phyloP scores from a whole-genome alignment of 2,888 invertebrate genomes.

The Apocheima hispidaria region DNA sequence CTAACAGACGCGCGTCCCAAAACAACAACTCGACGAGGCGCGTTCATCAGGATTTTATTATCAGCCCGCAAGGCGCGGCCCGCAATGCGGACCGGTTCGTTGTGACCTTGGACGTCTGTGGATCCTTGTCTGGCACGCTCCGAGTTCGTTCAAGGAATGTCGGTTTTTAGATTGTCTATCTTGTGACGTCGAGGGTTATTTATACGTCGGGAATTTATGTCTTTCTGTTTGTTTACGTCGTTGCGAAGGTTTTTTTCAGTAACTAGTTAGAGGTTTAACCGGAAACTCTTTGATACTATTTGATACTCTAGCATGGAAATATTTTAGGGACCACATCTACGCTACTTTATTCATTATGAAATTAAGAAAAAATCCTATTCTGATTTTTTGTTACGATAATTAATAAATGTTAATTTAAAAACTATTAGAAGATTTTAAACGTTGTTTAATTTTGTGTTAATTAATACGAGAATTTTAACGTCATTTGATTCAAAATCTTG shows the following conservation, averaged over 20 bases:
- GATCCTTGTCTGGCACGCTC: slow-evolving; percentile 42
- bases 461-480: too few species aligned
- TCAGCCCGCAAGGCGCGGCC: slow-evolving; percentile 47
- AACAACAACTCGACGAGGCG: slow-evolving; percentile 23
- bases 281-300: not conserved
- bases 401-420: too few species aligned
- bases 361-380: too few species aligned
- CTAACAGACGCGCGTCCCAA: slow-evolving; percentile 14
- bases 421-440: too few species aligned
- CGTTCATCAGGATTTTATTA: slow-evolving; percentile 50
- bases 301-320: not conserved
- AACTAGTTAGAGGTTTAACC: not conserved
- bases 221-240: slow-evolving; percentile 23
- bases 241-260: slow-evolving; percentile 1
- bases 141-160: slow-evolving; percentile 30
- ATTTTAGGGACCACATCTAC: not conserved
- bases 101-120: slow-evolving; percentile 43
- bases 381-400: too few species aligned
- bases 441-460: too few species aligned
- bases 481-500: too few species aligned
- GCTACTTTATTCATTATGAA: not conserved
- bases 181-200: slow-evolving; percentile 24
- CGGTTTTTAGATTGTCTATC: slow-evolving; percentile 21
- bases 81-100: slow-evolving; percentile 51
- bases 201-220: slow-evolving; percentile 18